phyloP scores from a whole-genome alignment of 1,140 invertebrate species.

The Drosophila malerkotliana region DNA sequence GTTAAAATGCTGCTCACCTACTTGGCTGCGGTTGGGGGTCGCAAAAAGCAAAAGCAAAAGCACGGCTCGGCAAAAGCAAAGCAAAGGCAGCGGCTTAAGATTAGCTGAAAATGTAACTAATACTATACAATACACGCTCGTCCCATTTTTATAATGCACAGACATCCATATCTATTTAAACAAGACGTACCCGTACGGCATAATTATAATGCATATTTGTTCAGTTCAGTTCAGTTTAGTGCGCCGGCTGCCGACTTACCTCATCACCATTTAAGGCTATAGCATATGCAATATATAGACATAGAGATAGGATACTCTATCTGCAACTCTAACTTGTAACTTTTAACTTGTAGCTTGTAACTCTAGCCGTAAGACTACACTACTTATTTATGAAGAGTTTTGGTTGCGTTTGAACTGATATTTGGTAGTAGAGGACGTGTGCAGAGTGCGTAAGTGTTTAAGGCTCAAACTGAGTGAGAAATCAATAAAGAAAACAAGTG shows the following conservation, averaged over 20 bases:
- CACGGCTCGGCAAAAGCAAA: slow-evolving; percentile 5
- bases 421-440: slow-evolving; percentile 23
- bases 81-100: slow-evolving; percentile 52
- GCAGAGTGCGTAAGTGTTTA: slow-evolving; percentile 22
- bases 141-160: slow-evolving; percentile 58
- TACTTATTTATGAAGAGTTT: slow-evolving; percentile 50
- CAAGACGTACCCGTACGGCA: slow-evolving; percentile 16
- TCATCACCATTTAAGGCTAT: slow-evolving; percentile 81
- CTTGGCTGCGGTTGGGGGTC: slow-evolving; percentile 65
- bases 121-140: slow-evolving; percentile 65
- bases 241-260: slow-evolving; percentile 66
- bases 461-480: slow-evolving; percentile 47
- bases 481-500: slow-evolving; percentile 29
- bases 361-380: slow-evolving; percentile 25
- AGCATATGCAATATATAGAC: slow-evolving; percentile 77
- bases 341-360: not conserved
- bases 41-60: not conserved
- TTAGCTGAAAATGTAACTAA: slow-evolving; percentile 79
- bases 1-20: slow-evolving; percentile 80
- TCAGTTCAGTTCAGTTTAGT: slow-evolving; percentile 49
- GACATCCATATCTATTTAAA: slow-evolving; percentile 31
- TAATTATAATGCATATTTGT: slow-evolving; percentile 62
- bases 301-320: not conserved
- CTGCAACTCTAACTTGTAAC: slow-evolving; percentile 32
- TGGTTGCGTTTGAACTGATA: slow-evolving; percentile 73